phyloP scores from a whole-genome alignment of 2,797 vertebrate genomes.

The Lepus oiostolus region DNA sequence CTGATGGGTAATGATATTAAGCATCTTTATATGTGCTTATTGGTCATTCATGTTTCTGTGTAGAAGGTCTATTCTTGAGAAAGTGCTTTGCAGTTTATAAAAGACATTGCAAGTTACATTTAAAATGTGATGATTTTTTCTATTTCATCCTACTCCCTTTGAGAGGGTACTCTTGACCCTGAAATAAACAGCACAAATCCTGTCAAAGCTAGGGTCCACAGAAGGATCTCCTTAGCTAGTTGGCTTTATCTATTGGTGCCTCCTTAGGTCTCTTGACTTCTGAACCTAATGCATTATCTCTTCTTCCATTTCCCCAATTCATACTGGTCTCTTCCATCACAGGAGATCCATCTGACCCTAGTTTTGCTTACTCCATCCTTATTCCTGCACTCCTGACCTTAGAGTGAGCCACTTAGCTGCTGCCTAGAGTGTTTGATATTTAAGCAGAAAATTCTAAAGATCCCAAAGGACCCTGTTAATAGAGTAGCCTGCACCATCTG shows the following conservation, averaged over 20 bases:
- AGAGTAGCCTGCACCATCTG: accelerated
- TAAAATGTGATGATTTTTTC: not conserved
- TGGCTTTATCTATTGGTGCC: not conserved
- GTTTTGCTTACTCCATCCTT: not conserved
- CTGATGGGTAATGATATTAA: not conserved
- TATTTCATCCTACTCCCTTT: not conserved
- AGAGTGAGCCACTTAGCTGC: not conserved
- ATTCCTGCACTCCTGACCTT: not conserved
- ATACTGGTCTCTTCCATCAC: not conserved
- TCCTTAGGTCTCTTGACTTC: not conserved
- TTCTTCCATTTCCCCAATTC: not conserved
- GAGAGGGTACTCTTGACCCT: not conserved
- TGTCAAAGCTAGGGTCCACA: not conserved
- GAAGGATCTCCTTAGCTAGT: not conserved
- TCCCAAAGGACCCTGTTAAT: too few relatives aligned
- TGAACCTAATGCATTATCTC: not conserved
- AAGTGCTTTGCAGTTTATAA: not conserved
- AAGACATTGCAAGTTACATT: not conserved
- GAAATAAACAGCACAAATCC: not conserved
- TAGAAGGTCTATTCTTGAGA: not conserved
- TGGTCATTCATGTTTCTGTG: not conserved
- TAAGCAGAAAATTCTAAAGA: not conserved
- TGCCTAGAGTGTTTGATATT: not conserved
- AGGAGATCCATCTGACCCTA: not conserved
- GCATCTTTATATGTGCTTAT: not conserved